phyloP scores from a whole-genome alignment of 2,888 invertebrate genomes.

The Prosapia bicincta region DNA sequence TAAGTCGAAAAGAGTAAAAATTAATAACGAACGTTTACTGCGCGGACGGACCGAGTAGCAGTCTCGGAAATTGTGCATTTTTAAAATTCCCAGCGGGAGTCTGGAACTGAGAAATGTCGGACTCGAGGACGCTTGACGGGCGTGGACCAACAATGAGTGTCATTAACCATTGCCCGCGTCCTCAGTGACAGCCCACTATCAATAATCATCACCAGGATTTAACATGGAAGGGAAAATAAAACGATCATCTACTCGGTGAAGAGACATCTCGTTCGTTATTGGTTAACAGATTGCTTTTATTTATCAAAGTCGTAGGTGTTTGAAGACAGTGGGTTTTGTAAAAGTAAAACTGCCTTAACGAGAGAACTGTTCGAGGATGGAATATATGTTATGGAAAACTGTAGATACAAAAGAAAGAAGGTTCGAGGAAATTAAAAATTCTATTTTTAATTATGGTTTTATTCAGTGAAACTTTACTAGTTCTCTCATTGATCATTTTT shows the following conservation, averaged over 20 bases:
- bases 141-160: slow-evolving; percentile 14
- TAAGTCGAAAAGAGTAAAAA: slow-evolving; percentile 2
- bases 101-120: neutral
- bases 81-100: neutral
- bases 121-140: neutral
- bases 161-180: slow-evolving; percentile 13
- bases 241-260: neutral
- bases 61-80: neutral
- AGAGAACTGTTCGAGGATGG: no score
- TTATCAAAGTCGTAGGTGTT: neutral
- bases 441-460: no score
- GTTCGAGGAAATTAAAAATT: no score
- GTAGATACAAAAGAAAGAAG: no score
- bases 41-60: neutral
- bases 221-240: neutral
- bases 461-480: no score
- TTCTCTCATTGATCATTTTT: no score
- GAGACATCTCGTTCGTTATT: neutral
- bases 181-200: slow-evolving; percentile 16
- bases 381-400: no score
- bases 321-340: neutral
- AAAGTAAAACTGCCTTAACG: no score
- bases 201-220: slow-evolving; percentile 18
- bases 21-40: neutral
- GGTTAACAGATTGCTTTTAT: neutral